Evolutionary conservation across 2,797 vertebrate species (phyloP), one percentile per base, ranked within the genome.

Genomic region (Gambelia wislizenii): DNA sequence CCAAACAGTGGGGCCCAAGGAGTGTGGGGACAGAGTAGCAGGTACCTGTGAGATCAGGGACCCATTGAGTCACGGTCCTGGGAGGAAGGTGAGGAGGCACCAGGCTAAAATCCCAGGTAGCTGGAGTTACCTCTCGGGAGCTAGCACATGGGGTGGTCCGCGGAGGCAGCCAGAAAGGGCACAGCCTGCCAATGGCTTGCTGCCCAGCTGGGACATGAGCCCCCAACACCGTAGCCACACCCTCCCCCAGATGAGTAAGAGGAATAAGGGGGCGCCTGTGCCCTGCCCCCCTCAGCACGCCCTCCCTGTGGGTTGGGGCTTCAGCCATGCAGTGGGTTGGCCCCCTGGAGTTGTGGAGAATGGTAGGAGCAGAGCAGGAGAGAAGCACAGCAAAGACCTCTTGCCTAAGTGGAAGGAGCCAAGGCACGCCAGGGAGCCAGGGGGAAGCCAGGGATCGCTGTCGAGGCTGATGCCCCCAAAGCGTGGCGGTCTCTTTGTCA

Each of bases 401-500:
- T 36, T 69, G 8, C 89, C 79, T 2, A 56, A 7, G 47, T 56
- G 84, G 70, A 83, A 77, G 72, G 74, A 72, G 13, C 27, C 87
- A 2, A 86, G 79, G 49, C 72, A 13, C 20, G 16, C 69, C n/a
- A 76, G 42, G 75, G 6, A 90, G 44, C 33, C 33, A 1, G 27
- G 25, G 7, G 67, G 83, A 25, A 30, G 54, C 78, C 88, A 61
- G 25, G 67, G 59, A 1, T 20, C 39, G 7, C 5, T 6, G 30
- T 27, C 69, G 1, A 72, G 59, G 16, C 8, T 61, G 13, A 2
- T 3, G 18, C 83, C 90, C 42, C 59, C 49, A 76, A 9, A 18
- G 0, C 9, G 61, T 1, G 90, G 94, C 3, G 97, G 97, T 0
- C 90, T 97, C 56, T 96, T 97, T 92, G 95, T 97, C 70, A 97